These are phyloP conservation scores for Pterocles orientalis DNA, from an alignment of 2,113 vertebrate genomes.

Conservation along the genomic window DNA sequence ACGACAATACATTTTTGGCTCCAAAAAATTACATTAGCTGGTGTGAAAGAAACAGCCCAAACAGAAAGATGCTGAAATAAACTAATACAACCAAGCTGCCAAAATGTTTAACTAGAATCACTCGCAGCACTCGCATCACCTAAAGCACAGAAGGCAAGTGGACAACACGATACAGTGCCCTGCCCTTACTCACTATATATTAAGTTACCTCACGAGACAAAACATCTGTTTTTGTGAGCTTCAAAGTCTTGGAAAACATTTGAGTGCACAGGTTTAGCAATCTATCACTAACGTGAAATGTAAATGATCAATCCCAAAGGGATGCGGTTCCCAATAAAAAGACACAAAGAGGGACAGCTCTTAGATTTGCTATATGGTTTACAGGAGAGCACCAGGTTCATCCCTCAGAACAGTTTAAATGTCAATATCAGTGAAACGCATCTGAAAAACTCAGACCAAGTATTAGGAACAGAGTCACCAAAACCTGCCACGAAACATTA, in stretches of 20 bases:
- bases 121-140: neutral
- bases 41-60: constrained; percentile 31
- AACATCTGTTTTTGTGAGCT: neutral
- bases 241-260: neutral
- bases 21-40: constrained; percentile 1
- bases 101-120: neutral
- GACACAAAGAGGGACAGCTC: neutral
- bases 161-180: neutral
- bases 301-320: neutral
- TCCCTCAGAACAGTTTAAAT: neutral
- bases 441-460: neutral
- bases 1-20: constrained; percentile 7
- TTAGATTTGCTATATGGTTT: neutral
- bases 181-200: neutral
- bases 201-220: neutral
- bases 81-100: neutral
- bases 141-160: neutral
- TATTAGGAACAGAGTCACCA: neutral
- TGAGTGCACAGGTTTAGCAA: neutral
- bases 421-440: neutral
- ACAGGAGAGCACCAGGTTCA: neutral
- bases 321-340: neutral
- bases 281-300: neutral
- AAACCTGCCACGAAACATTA: neutral
- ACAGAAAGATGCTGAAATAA: constrained; percentile 33